Base-by-base conservation (phyloP, 2,888 invertebrate species). In the Agriopis marginaria region DNA sequence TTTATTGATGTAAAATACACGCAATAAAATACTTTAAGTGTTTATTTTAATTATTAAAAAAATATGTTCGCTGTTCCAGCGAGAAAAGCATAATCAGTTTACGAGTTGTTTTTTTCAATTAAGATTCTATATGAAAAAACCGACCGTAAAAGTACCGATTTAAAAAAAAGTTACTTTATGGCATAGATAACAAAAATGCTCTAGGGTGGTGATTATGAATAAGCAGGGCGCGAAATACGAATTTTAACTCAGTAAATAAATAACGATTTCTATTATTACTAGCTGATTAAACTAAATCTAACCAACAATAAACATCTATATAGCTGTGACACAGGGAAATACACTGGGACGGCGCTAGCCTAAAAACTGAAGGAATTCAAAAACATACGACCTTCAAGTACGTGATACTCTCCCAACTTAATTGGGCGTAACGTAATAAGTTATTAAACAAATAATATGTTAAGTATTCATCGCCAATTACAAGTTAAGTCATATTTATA, bases 331-430 rank as follows among this genome's bases (percentile, higher is more conserved):
- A 9, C 42, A 40, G 14, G 11, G 10, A 12, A 58, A 32, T 58
- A 58, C 45, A 23, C 32, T 58, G 45, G 45, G n/a, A 58, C 23
- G 10, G 12, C 14, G 17, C 58, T 58, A 23, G 14, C 44, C 11
- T 39, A 44, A 17, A 62, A 53, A 51, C 11, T n/a, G 12, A 56
- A 47, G 14, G 12, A 55, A 58, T 63, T 42, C 7, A 63, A 61
- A 64, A 45, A 59, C 58, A 68, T 70, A 75, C 63, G 68, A 75
- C 72, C 72, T 76, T 54, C 23, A 7, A 67, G 42, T 67, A 66
- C 70, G 45, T 51, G 70, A 49, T 55, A 68, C 40, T 61, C 55
- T 64, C 56, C 56, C 49, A 62, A 65, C 40, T 63, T 42, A 68
- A 68, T 59, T 49, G 40, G 32, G 54, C 58, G 49, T 59, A 50